phyloP scores from a whole-genome alignment of 2,888 invertebrate genomes.

The Cerceris rybyensis region DNA sequence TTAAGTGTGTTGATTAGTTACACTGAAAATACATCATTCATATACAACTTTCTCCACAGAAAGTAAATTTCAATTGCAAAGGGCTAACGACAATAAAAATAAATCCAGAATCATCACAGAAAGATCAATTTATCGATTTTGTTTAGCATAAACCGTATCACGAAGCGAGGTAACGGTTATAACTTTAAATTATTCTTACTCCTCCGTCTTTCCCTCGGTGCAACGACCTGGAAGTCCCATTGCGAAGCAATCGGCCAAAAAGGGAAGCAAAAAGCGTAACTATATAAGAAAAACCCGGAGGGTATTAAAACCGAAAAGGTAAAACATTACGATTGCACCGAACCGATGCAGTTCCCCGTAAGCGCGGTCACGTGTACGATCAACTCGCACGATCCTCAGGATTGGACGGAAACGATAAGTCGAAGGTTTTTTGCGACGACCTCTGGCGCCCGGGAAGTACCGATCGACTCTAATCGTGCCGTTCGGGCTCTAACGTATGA shows the following conservation, averaged over 20 bases:
- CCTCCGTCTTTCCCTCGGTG: not conserved
- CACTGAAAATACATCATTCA: too few species aligned
- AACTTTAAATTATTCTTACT: too few species aligned
- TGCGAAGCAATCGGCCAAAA: not conserved
- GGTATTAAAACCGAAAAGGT: slow-evolving; percentile 8
- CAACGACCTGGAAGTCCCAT: not conserved
- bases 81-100: too few species aligned
- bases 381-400: slow-evolving; percentile 8
- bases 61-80: too few species aligned
- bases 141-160: too few species aligned
- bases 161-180: too few species aligned
- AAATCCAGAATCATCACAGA: too few species aligned
- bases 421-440: slow-evolving; percentile 11
- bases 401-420: slow-evolving; percentile 32
- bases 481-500: slow-evolving; percentile 48
- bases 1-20: too few species aligned
- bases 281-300: slow-evolving; percentile 1
- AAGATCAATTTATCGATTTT: too few species aligned
- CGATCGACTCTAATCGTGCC: slow-evolving; percentile 47
- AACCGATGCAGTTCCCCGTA: slow-evolving; percentile 8
- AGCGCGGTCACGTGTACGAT: slow-evolving; percentile 17
- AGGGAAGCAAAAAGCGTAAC: not conserved
- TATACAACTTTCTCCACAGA: too few species aligned
- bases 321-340: slow-evolving; percentile 1
- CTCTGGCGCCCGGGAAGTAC: slow-evolving; percentile 25